These are phyloP conservation scores for Cercopithecus mitis DNA, from an alignment of 2,797 vertebrate genomes.

Conservation along the genomic window DNA sequence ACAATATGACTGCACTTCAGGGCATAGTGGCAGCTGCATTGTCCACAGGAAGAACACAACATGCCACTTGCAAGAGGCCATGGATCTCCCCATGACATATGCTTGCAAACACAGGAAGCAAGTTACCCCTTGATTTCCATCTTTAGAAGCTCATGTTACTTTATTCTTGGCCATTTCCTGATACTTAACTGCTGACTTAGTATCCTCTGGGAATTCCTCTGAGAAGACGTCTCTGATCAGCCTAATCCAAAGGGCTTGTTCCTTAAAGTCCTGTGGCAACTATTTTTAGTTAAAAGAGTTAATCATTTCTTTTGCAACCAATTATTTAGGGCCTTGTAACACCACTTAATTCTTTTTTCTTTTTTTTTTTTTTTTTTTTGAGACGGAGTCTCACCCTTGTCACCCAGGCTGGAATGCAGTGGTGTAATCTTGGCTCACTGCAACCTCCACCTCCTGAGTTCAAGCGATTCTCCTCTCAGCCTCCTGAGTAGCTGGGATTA, in stretches of 20 bases:
- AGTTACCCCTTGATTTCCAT: conserved; percentile 46
- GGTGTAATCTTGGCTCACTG: too few relatives aligned
- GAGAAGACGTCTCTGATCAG: background rate
- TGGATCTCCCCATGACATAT: background rate
- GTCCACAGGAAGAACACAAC: background rate
- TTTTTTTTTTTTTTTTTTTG: background rate
- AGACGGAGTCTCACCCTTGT: too few relatives aligned
- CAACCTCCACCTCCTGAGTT: too few relatives aligned
- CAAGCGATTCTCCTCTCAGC: too few relatives aligned
- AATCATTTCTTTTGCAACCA: conserved; percentile 22
- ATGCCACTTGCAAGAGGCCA: background rate
- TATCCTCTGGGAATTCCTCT: conserved; percentile 22
- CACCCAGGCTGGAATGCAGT: too few relatives aligned
- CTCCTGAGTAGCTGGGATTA: too few relatives aligned
- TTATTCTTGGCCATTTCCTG: conserved; percentile 34
- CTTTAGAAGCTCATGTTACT: conserved; percentile 3
- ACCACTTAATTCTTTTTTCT: background rate
- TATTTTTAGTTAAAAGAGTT: background rate
- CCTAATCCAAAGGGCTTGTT: background rate
- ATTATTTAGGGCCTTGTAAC: background rate
- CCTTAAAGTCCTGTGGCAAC: background rate
- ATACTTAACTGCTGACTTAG: conserved; percentile 1
- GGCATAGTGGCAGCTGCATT: background rate
- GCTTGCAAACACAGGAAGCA: background rate
- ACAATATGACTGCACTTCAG: background rate